Percentiles rank a stretch among this genome's conserved stretches.
Evolutionary conservation across 2,888 invertebrate species (phyloP).

Genomic region (Galerucella nymphaeae): DNA sequence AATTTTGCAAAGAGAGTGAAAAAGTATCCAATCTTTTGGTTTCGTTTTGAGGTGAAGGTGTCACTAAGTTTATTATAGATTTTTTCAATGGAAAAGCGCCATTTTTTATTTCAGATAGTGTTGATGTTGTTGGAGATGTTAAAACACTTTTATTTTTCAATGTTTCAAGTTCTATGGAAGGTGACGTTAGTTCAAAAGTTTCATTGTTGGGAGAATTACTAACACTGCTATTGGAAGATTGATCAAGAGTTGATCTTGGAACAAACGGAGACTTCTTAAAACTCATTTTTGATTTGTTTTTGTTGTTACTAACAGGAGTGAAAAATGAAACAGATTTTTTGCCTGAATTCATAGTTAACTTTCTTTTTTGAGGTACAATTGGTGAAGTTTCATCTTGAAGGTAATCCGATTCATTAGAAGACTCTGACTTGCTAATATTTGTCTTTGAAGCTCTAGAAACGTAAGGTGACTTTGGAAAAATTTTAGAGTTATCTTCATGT

Average conservation of each 20-base stretch:
- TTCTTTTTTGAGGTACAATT: neutral
- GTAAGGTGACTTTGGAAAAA: conserved; percentile 15
- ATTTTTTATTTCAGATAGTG: neutral
- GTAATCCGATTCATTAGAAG: neutral
- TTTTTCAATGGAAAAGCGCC: neutral
- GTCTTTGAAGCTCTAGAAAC: neutral
- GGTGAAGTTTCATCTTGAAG: conserved; percentile 3
- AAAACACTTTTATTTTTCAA: neutral
- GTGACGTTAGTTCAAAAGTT: conserved; percentile 5
- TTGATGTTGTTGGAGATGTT: neutral
- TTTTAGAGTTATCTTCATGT: neutral
- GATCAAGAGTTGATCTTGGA: neutral
- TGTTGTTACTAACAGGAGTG: neutral
- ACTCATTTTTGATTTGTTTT: neutral
- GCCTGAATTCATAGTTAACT: neutral
- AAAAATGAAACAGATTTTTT: conserved; percentile 14
- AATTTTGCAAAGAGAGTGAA: neutral
- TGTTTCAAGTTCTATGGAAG: neutral
- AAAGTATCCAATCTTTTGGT: neutral
- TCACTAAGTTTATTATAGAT: conserved; percentile 13
- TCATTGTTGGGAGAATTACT: neutral
- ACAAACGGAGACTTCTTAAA: conserved; percentile 10
- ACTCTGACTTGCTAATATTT: neutral
- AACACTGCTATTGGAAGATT: neutral
- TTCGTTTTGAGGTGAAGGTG: conserved; percentile 13